Evolutionary conservation across 2,888 invertebrate genomes (phyloP), one percentile per base, ranked within the genome.

Genomic region (Latrodectus hesperus): DNA sequence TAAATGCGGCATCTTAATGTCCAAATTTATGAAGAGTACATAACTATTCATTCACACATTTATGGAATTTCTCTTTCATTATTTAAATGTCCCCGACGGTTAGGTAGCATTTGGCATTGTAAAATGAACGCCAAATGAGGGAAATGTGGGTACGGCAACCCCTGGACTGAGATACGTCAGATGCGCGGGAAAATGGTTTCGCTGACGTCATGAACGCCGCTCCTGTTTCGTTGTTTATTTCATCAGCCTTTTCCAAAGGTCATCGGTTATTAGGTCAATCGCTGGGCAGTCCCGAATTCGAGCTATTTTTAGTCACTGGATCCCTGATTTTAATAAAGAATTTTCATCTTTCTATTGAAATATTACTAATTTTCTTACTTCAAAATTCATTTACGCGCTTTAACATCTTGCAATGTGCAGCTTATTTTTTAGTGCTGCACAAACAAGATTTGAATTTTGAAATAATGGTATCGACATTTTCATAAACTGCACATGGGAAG

Each of bases 201-300:
- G 51, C 81, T 81, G 81, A 81, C 81, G 81, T 81, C 81, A 81
- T 49, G 22, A 38, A 38, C 17, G 72, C 72, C 72, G 53, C 52
- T 73, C 17, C 14, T 52, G 72, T 67, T 67, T 67, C 67, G 72
- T 73, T 81, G 81, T 81, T 81, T 81, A 81, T 81, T 81, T 74
- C 73, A 67, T 74, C 65, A 72, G 74, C 53, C 81, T 74, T 67
- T 74, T 70, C 78, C 49, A 81, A 81, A 81, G 81, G 81, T 81
- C 81, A 81, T 81, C 81, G 81, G 81, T 81, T 81, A 81, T 81
- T 52, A 74, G 81, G 81, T 81, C 81, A 81, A 65, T 65, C 65
- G 65, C 52, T 38, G 68, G 68, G 38, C 68, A n/a, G 60, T 60
- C 60, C 60, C 60, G 12, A 60, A n/a, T 60, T n/a, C 6, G 12